phyloP scores from a whole-genome alignment of 2,113 vertebrate species.

The Agelaius phoeniceus region DNA sequence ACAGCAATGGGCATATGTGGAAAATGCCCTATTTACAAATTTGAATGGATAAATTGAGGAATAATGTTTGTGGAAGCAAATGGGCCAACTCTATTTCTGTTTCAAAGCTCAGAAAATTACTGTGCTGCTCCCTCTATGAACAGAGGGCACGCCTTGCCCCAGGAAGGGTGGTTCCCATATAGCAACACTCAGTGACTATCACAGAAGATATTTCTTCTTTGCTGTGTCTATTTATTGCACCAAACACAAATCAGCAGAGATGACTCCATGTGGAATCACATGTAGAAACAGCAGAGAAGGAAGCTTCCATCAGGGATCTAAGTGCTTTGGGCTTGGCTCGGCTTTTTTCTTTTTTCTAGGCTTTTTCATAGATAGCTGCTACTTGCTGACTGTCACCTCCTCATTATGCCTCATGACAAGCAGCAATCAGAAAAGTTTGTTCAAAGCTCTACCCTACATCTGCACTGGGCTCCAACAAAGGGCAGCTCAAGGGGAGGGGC shows the following conservation, averaged over 20 bases:
- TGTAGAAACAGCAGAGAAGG: background rate
- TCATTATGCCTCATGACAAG: background rate
- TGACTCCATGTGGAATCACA: background rate
- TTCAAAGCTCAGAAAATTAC: background rate
- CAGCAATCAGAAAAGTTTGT: background rate
- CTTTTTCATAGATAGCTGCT: background rate
- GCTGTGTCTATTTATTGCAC: background rate
- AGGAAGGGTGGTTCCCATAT: background rate
- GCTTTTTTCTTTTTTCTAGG: background rate
- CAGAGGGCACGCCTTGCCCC: background rate
- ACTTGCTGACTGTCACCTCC: background rate
- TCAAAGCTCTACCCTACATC: background rate
- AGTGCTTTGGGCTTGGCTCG: background rate
- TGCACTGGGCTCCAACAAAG: background rate
- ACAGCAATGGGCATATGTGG: background rate
- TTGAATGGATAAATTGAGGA: background rate
- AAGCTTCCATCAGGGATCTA: background rate
- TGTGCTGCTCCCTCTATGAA: background rate
- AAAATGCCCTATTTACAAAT: background rate
- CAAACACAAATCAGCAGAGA: background rate
- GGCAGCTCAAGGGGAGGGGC: background rate
- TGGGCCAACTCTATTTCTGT: background rate
- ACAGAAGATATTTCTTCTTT: background rate
- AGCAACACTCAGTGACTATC: background rate
- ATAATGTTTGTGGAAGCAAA: background rate